Evolutionary conservation across 1,140 invertebrate species (phyloP).

Genomic region (Drosophila burlai): DNA sequence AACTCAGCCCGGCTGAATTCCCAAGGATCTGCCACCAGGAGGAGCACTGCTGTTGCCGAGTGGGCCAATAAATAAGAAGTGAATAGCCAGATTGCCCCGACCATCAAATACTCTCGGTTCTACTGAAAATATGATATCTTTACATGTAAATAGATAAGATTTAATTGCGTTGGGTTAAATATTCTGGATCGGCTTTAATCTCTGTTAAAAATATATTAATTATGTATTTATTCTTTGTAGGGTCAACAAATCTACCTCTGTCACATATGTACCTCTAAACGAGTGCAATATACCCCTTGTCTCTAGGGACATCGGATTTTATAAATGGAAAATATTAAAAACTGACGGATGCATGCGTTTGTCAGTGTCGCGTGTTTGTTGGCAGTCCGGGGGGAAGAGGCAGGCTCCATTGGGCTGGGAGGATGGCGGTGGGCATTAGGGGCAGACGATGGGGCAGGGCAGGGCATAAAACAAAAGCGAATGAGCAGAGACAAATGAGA

Average conservation of each 20-base stretch:
- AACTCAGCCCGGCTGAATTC: conserved; percentile 14
- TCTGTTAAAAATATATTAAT: too few species aligned
- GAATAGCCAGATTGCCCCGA: conserved; percentile 22
- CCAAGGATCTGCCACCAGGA: conserved; percentile 24
- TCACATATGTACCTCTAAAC: not conserved
- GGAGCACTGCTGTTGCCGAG: conserved; percentile 25
- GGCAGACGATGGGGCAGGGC: conserved; percentile 13
- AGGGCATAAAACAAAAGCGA: conserved; percentile 46
- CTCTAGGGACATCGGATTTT: not conserved
- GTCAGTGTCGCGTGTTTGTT: conserved; percentile 22
- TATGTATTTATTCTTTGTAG: too few species aligned
- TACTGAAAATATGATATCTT: not conserved
- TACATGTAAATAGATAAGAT: not conserved
- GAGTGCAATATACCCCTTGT: not conserved
- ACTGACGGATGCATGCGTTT: conserved; percentile 70
- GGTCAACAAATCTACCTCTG: too few species aligned
- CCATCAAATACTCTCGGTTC: not conserved
- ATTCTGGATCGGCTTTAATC: too few species aligned
- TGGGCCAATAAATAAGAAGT: conserved; percentile 68
- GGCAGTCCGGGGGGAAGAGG: not conserved
- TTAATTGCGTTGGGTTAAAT: not conserved
- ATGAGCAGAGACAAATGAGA: conserved; percentile 59
- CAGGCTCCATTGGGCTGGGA: conserved; percentile 1
- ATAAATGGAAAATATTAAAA: conserved; percentile 80
- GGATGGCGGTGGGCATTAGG: conserved; percentile 1